These are phyloP conservation scores for Drosophila tsacasi DNA, from an alignment of 1,140 invertebrate species.

Conservation along the genomic window DNA sequence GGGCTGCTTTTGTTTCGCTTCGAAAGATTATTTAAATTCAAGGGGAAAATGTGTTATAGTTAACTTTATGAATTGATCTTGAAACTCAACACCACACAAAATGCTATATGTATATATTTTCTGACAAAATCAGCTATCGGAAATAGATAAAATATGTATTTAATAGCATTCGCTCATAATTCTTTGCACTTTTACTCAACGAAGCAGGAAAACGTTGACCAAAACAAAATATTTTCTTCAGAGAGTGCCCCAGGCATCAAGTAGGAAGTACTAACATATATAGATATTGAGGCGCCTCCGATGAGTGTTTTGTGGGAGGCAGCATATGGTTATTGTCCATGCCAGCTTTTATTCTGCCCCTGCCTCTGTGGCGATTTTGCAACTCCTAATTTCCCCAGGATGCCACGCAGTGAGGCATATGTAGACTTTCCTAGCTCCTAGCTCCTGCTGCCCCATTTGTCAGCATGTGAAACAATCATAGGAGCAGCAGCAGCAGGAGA, in stretches of 20 bases:
- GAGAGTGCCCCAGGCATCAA: not conserved
- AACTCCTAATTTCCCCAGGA: conserved; percentile 13
- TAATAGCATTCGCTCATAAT: not conserved
- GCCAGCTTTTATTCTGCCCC: conserved; percentile 5
- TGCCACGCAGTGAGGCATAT: conserved; percentile 29
- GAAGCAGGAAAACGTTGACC: conserved; percentile 5
- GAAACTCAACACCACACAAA: not conserved
- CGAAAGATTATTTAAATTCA: conserved; percentile 28
- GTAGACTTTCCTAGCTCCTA: conserved; percentile 9
- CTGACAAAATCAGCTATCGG: too few species aligned
- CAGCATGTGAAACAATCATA: conserved; percentile 81
- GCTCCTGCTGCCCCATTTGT: conserved; percentile 62
- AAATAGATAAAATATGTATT: not conserved
- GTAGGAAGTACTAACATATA: not conserved
- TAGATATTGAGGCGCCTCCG: not conserved
- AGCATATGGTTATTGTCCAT: conserved; percentile 37
- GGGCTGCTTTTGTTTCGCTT: conserved; percentile 27
- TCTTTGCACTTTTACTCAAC: conserved; percentile 6
- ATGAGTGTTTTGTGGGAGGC: conserved; percentile 15
- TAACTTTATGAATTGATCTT: conserved; percentile 8
- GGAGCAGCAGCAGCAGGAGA: conserved; percentile 54
- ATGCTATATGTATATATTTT: not conserved
- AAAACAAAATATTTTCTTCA: conserved; percentile 18
- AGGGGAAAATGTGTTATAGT: not conserved
- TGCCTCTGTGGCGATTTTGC: conserved; percentile 6